phyloP scores from a whole-genome alignment of 1,140 invertebrate genomes.

The Oryctes rhinoceros region DNA sequence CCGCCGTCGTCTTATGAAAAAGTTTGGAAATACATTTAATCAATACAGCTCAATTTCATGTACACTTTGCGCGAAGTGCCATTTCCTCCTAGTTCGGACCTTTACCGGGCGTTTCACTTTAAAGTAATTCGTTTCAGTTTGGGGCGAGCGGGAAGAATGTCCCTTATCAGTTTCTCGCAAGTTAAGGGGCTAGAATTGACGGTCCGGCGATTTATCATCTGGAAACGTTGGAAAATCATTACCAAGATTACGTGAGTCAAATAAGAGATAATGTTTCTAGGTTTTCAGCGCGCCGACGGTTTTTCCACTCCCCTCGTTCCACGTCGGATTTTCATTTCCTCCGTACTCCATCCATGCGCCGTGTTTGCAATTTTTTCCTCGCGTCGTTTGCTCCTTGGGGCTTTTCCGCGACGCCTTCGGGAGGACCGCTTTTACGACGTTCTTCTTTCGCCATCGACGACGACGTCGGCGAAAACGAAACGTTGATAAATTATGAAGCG shows the following conservation, averaged over 20 bases:
- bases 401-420: conserved; percentile 1
- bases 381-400: not conserved
- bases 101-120: not conserved
- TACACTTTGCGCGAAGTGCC: not conserved
- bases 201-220: conserved; percentile 28
- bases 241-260: conserved; percentile 34
- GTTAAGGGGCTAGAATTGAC: conserved; percentile 2
- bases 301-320: not conserved
- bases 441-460: not conserved
- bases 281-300: not conserved
- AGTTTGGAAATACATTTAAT: not conserved
- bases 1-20: not conserved
- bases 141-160: not conserved
- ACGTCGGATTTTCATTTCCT: conserved; percentile 34
- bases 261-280: conserved; percentile 34
- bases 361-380: conserved; percentile 28
- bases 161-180: conserved; percentile 25
- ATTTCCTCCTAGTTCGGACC: not conserved
- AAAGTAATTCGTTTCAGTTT: conserved; percentile 2
- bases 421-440: not conserved
- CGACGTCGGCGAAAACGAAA: conserved; percentile 3
- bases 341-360: not conserved
- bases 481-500: conserved; percentile 30
- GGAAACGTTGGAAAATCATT: conserved; percentile 34
- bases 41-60: not conserved